A percentile compares a stretch with the other conserved stretches of the same genome.
Conservation (phyloP, 2,113 vertebrate genomes). For the Micronycteris hirsuta region DNA sequence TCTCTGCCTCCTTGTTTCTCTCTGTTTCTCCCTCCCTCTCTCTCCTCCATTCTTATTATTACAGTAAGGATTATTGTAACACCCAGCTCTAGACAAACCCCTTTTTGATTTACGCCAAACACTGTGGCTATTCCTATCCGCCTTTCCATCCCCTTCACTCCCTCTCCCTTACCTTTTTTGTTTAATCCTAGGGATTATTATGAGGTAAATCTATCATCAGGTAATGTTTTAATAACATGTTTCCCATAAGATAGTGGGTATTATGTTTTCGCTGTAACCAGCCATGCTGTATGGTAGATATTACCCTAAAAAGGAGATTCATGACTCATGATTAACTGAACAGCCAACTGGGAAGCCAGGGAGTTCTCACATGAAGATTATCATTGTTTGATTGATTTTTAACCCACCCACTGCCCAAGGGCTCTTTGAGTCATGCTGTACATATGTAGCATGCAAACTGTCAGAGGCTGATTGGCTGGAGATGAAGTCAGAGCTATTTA, state of each 20-base stretch:
- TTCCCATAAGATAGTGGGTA: slow-evolving; percentile 68
- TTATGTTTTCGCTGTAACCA: slow-evolving; percentile 40
- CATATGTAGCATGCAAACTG: slow-evolving; percentile 15
- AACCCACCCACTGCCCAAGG: slow-evolving; percentile 54
- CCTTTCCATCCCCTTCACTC: neutral
- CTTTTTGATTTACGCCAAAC: neutral
- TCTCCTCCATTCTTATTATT: neutral
- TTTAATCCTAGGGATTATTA: slow-evolving; percentile 61
- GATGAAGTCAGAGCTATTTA: slow-evolving; percentile 61
- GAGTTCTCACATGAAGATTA: slow-evolving; percentile 63
- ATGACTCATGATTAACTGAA: slow-evolving; percentile 52
- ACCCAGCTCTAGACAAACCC: neutral
- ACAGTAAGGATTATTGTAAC: neutral
- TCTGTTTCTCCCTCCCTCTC: neutral
- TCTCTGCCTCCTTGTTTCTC: neutral
- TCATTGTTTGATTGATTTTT: slow-evolving; percentile 60
- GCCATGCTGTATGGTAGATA: slow-evolving; percentile 48
- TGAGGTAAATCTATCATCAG: slow-evolving; percentile 68
- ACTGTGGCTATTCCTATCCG: neutral
- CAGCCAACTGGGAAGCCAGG: slow-evolving; percentile 43
- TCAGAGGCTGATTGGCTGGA: slow-evolving; percentile 19
- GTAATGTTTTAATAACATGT: slow-evolving; percentile 71
- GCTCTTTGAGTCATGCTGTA: slow-evolving; percentile 53
- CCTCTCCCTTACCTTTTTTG: neutral
- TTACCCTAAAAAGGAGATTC: slow-evolving; percentile 67